Conservation (phyloP, 23 tunicate species). For the Styela clava region DNA sequence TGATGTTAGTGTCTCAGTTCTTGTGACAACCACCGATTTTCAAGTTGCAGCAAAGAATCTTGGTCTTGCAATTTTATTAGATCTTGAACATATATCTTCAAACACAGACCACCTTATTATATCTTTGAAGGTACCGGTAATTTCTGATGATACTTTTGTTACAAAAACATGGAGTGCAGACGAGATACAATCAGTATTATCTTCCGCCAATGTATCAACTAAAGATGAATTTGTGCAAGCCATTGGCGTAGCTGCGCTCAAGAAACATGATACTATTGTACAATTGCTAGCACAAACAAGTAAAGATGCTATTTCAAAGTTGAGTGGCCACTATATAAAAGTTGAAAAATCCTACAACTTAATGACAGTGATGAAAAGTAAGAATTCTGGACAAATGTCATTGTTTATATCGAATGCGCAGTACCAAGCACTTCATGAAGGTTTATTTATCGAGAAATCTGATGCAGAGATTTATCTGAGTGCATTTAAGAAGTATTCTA, state of each 20-base stretch:
- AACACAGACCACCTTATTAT: background rate
- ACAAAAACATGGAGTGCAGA: background rate
- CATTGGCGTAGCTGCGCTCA: conserved; percentile 2
- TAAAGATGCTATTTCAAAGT: background rate
- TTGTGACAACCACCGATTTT: conserved; percentile 31
- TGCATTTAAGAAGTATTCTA: conserved; percentile 41
- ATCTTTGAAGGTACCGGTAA: conserved; percentile 6
- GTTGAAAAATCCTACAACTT: conserved; percentile 48
- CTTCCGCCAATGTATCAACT: background rate
- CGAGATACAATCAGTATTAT: background rate
- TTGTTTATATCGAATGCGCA: conserved; percentile 41
- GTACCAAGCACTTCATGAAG: conserved; percentile 73
- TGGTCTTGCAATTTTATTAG: conserved; percentile 34
- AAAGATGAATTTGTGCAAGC: background rate
- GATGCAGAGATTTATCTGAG: conserved; percentile 59
- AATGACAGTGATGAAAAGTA: conserved; percentile 7
- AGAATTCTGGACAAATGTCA: background rate
- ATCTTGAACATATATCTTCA: conserved; percentile 18
- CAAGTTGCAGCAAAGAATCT: conserved; percentile 37
- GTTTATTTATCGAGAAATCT: conserved; percentile 42
- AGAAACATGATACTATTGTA: conserved; percentile 2
- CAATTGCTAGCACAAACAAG: conserved; percentile 11
- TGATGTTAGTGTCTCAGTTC: conserved; percentile 34
- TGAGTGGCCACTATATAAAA: conserved; percentile 6
- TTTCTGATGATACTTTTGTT: background rate